Percentiles rank a stretch among this genome's conserved stretches.
These are phyloP conservation scores for Tetragonula clypearis DNA, from an alignment of 1,140 invertebrate species.

Conservation along the genomic window DNA sequence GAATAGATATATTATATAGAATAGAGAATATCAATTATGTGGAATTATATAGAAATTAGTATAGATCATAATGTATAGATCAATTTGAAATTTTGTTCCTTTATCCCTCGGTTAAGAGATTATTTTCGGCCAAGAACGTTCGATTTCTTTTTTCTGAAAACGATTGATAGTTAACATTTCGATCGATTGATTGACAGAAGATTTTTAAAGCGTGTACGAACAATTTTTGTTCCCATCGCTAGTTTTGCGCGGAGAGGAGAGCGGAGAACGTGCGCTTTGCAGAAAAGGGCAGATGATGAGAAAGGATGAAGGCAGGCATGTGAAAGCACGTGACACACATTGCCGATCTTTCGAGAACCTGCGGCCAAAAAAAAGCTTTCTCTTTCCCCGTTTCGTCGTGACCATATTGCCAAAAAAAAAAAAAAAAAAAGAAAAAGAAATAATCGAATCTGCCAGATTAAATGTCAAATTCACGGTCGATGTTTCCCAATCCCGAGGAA, in stretches of 20 bases:
- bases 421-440: slow-evolving; percentile 44
- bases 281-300: slow-evolving; percentile 19
- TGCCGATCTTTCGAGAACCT: slow-evolving; percentile 62
- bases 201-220: background rate
- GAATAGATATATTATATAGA: too few species aligned
- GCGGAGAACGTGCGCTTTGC: background rate
- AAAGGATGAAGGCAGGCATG: slow-evolving; percentile 31
- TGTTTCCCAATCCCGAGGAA: slow-evolving; percentile 6
- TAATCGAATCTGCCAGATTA: slow-evolving; percentile 61
- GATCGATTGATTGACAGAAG: too few species aligned
- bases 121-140: too few species aligned
- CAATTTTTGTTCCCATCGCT: background rate
- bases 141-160: too few species aligned
- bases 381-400: background rate
- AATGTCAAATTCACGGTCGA: slow-evolving; percentile 58
- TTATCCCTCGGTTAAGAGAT: too few species aligned
- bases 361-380: slow-evolving; percentile 55
- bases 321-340: slow-evolving; percentile 70
- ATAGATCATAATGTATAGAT: too few species aligned
- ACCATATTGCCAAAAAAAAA: slow-evolving; percentile 38
- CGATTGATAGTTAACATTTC: too few species aligned
- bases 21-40: too few species aligned
- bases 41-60: too few species aligned
- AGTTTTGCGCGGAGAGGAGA: background rate
- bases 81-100: too few species aligned